Conservation (phyloP, 2,113 vertebrate genomes). For the Neolamprologus hecqui region DNA sequence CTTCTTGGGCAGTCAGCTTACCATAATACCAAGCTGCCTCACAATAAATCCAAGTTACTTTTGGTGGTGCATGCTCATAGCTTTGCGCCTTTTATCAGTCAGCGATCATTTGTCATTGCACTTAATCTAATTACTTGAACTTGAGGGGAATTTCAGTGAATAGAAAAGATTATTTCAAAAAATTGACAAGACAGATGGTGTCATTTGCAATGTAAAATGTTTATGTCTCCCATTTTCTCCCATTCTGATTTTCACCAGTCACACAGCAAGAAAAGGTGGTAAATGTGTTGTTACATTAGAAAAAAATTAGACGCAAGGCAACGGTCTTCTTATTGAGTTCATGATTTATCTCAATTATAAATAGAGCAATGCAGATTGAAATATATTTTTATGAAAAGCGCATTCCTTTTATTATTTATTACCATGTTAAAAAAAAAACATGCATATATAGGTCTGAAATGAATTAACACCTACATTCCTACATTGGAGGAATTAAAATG, state of each 20-base stretch:
- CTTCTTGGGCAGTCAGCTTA: conserved; percentile 38
- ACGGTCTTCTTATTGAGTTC: neutral
- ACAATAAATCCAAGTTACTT: conserved; percentile 18
- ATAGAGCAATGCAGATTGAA: neutral
- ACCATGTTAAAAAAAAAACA: too few relatives aligned
- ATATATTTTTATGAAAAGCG: neutral
- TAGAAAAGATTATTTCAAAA: neutral
- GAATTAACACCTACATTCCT: neutral
- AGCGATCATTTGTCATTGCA: conserved; percentile 8
- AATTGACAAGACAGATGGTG: neutral
- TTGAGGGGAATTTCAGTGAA: neutral
- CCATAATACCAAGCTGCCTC: conserved; percentile 28
- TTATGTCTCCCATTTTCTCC: neutral
- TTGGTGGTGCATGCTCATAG: conserved; percentile 5
- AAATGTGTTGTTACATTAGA: neutral
- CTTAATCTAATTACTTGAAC: conserved; percentile 24
- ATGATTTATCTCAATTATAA: neutral
- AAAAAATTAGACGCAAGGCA: neutral
- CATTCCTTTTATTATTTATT: neutral
- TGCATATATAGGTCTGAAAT: neutral
- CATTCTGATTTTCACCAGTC: neutral
- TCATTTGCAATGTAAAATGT: neutral
- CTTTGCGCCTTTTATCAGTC: conserved; percentile 14
- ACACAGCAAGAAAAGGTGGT: neutral
- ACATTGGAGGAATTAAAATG: neutral